Evolutionary conservation across 1,140 invertebrate genomes (phyloP), one percentile per base, ranked within the genome.

Genomic region (Melipona quadrifasciata): DNA sequence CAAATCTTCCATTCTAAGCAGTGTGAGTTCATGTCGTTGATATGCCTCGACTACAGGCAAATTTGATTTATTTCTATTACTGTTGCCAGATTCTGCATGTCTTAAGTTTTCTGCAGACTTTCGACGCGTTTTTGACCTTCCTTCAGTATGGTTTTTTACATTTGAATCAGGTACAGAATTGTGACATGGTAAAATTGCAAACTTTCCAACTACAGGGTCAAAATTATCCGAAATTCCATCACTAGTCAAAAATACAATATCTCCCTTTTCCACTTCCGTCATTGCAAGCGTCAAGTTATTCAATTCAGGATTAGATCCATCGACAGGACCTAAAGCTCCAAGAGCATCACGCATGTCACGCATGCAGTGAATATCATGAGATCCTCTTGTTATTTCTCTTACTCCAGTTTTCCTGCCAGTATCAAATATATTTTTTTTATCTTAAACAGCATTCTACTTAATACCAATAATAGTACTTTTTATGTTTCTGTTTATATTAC

Each of bases 191-290:
- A 95, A 96, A 27, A 97, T 95, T n/a, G 98, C 98, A 93, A 99
- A 98, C 94, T 98, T 98, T 12, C 98, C 98, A 80, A 99, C 98
- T 67, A 99, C 98, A 3, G 98, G 98, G 95, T 99, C 98, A 93
- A 99, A 98, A 93, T 99, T 99, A 92, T 99, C 98, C 19, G 97
- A 98, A 51, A 99, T 96, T n/a, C 98, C 98, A 93, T 99, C 98
- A 27, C 97, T 98, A 2, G 98, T 98, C 21, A 99, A 95, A 92
- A 98, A 98, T 57, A 99, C 97, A 87, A 99, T 97, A 93, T 99
- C 98, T 17, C 97, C 98, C 61, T 95, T 93, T 75, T 98, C 97
- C 34, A 98, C 96, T 85, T 98, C 96, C 1, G 97, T 99, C 95
- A 99, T 96, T 0, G 98, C 98, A 88, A 98, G 97, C 0, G 98